Evolutionary conservation across 2,113 vertebrate species (phyloP).

Genomic region (Hipposideros armiger): DNA sequence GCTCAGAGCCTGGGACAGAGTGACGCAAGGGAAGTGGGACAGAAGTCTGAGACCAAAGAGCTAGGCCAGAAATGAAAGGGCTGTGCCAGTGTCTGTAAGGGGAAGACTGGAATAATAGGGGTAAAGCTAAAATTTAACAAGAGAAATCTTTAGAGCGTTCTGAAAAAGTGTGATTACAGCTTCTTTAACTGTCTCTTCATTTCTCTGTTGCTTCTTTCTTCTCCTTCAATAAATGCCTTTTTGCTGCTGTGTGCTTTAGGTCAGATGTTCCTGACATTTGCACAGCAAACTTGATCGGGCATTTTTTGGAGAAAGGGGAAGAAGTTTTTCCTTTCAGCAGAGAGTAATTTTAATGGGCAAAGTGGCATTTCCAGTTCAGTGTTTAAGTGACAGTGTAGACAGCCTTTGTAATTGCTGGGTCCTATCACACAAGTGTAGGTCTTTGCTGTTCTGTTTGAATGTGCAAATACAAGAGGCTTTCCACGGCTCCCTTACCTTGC

Average conservation of each 20-base stretch:
- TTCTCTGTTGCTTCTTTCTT: constrained; percentile 14
- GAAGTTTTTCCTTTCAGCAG: not conserved
- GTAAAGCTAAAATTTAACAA: not conserved
- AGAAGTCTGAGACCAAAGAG: constrained; percentile 1
- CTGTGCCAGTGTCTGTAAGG: not conserved
- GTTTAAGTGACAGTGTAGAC: not conserved
- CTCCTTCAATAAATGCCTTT: not conserved
- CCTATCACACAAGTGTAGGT: not conserved
- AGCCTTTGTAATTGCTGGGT: not conserved
- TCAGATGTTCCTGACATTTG: constrained; percentile 8
- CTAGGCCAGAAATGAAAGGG: not conserved
- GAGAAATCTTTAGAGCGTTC: not conserved
- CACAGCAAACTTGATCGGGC: not conserved
- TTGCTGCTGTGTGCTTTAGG: not conserved
- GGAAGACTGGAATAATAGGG: not conserved
- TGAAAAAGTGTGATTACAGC: not conserved
- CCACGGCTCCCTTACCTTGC: not conserved
- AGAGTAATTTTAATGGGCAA: not conserved
- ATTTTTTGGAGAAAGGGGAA: constrained; percentile 8
- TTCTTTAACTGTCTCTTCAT: not conserved
- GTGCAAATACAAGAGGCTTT: not conserved
- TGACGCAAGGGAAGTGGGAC: not conserved
- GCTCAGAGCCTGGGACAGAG: not conserved
- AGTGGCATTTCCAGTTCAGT: not conserved
- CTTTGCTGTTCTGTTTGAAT: not conserved